A percentile compares a stretch with the other conserved stretches of the same genome.
These are phyloP conservation scores for Linnaemya vulpina DNA, from an alignment of 2,888 invertebrate species.

Conservation along the genomic window DNA sequence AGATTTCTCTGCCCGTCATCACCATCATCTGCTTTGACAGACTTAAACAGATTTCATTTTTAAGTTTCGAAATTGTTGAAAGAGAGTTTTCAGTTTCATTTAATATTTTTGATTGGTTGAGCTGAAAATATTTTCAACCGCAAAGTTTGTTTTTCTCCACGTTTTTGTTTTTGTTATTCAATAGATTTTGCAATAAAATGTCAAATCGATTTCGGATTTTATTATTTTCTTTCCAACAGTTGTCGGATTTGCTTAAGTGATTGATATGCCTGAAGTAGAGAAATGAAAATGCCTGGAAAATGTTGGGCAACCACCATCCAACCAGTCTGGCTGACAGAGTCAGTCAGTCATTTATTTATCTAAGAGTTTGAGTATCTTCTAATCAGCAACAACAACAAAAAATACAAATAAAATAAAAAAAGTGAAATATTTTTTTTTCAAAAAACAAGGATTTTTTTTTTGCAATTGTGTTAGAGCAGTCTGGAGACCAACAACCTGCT, in stretches of 20 bases:
- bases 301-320: constrained; percentile 27
- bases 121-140: neutral
- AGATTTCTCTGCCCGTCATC: constrained; percentile 36
- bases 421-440: no score
- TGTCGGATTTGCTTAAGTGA: constrained; percentile 65
- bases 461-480: no score
- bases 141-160: constrained; percentile 21
- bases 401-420: no score
- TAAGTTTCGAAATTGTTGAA: constrained; percentile 41
- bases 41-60: constrained; percentile 20
- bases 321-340: constrained; percentile 2
- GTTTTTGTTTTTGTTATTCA: neutral
- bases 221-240: constrained; percentile 36
- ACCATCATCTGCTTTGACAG: constrained; percentile 60
- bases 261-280: constrained; percentile 59
- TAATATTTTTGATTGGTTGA: constrained; percentile 38
- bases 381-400: constrained; percentile 25
- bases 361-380: neutral
- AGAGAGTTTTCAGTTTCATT: constrained; percentile 58
- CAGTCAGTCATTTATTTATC: constrained; percentile 16
- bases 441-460: no score
- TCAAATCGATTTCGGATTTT: constrained; percentile 61
- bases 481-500: constrained; percentile 39
- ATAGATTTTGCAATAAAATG: constrained; percentile 66
- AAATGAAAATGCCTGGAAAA: constrained; percentile 39